Percentiles rank a stretch among this genome's conserved stretches.
Evolutionary conservation across 2,888 invertebrate genomes (phyloP).

Genomic region (Heliconius sara): DNA sequence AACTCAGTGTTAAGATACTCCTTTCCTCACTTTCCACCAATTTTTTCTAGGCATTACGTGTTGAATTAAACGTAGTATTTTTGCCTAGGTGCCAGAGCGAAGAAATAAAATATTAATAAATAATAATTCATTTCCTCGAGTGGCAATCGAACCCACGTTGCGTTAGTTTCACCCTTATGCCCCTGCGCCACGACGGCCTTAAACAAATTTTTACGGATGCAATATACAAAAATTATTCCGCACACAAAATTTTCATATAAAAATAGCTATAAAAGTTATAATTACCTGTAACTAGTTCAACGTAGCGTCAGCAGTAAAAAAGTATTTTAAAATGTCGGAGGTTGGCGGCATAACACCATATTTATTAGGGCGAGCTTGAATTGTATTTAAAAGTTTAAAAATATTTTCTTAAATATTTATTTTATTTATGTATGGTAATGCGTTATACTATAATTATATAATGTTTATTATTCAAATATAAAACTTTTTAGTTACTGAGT

Average conservation of each 20-base stretch:
- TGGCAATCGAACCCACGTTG: too few relatives aligned
- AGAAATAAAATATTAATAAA: too few relatives aligned
- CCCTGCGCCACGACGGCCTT: too few relatives aligned
- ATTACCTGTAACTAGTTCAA: conserved; percentile 38
- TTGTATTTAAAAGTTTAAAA: not conserved
- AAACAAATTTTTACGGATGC: not conserved
- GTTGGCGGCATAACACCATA: conserved; percentile 25
- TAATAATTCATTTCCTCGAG: too few relatives aligned
- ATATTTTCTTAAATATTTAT: not conserved
- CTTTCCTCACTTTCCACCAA: too few relatives aligned
- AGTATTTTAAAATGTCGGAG: conserved; percentile 35
- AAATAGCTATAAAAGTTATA: conserved; percentile 35
- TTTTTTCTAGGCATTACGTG: too few relatives aligned
- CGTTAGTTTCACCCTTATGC: too few relatives aligned
- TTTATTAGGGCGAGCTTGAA: conserved; percentile 13
- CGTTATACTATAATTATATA: not conserved
- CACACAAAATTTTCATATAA: conserved; percentile 33
- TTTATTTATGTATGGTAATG: not conserved
- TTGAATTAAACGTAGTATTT: too few relatives aligned
- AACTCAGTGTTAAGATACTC: too few relatives aligned
- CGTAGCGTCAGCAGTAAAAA: conserved; percentile 25
- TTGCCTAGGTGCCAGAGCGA: too few relatives aligned
- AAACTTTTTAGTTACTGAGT: too few relatives aligned
- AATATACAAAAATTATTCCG: conserved; percentile 16
- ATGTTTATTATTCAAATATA: too few relatives aligned